Evolutionary conservation across 2,113 vertebrate genomes (phyloP).

Genomic region (Actenoides hombroni): DNA sequence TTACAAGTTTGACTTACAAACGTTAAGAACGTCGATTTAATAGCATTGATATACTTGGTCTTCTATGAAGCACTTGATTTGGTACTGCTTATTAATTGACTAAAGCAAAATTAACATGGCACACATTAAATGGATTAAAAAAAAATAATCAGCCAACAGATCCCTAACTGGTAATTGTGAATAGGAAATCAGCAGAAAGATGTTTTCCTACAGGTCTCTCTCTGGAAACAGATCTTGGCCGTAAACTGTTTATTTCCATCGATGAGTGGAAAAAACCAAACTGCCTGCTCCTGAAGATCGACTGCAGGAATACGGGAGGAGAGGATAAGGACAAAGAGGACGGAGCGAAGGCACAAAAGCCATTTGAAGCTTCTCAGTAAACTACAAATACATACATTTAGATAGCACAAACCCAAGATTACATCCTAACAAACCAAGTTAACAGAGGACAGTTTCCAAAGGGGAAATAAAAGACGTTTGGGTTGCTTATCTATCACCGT

Average conservation of each 20-base stretch:
- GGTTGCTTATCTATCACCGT: no score
- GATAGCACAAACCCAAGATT: not conserved
- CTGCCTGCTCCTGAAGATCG: not conserved
- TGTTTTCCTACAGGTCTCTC: not conserved
- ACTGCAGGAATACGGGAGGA: not conserved
- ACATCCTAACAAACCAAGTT: not conserved
- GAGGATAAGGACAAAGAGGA: not conserved
- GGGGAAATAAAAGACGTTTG: not conserved
- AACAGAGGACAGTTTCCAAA: not conserved
- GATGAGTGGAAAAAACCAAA: slow-evolving; percentile 4
- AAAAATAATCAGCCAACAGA: not conserved
- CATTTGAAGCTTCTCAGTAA: not conserved
- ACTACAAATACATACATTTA: not conserved
- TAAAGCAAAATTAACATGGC: slow-evolving; percentile 15
- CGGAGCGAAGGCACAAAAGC: not conserved
- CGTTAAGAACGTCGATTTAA: not conserved
- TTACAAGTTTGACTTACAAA: slow-evolving; percentile 14
- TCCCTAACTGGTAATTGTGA: not conserved
- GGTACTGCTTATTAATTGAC: slow-evolving; percentile 10
- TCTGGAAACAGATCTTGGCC: not conserved
- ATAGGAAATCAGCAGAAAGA: not conserved
- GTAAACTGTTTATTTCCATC: not conserved
- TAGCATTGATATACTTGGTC: not conserved
- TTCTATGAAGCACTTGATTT: slow-evolving; percentile 14
- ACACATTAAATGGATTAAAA: not conserved